These are phyloP conservation scores for Andrena flavipes DNA, from an alignment of 2,888 invertebrate genomes.

Conservation along the genomic window DNA sequence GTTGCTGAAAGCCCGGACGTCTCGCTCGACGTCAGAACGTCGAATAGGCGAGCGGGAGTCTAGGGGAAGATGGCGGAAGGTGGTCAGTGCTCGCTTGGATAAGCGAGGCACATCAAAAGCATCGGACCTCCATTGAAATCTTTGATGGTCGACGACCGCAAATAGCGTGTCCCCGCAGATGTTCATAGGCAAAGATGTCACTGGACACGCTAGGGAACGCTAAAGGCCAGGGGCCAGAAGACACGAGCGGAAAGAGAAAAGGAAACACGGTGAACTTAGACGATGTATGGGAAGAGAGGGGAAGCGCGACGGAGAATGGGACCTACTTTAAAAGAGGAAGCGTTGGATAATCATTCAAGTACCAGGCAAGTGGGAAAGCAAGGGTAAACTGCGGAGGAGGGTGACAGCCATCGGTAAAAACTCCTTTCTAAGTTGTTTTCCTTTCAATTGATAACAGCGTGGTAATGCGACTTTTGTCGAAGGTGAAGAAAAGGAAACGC, in stretches of 20 bases:
- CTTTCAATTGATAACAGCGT: conserved; percentile 26
- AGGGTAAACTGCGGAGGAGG: conserved; percentile 36
- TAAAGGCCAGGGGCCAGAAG: conserved; percentile 46
- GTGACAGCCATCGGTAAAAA: conserved; percentile 65
- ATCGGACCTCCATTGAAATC: conserved; percentile 79
- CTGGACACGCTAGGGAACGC: conserved; percentile 63
- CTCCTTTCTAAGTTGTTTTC: conserved; percentile 71
- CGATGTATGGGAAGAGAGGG: conserved; percentile 27
- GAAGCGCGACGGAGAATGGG: conserved; percentile 37
- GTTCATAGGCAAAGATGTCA: conserved; percentile 83
- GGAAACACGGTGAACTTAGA: conserved; percentile 37
- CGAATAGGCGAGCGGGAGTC: conserved; percentile 57
- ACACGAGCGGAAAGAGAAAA: conserved; percentile 32
- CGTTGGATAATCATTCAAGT: conserved; percentile 77
- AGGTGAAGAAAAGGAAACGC: not conserved
- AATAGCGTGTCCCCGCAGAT: conserved; percentile 73
- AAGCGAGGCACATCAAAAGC: conserved; percentile 80
- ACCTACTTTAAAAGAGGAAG: conserved; percentile 72
- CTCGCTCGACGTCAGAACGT: conserved; percentile 53
- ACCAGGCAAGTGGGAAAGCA: conserved; percentile 65
- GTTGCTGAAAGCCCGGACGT: conserved; percentile 51
- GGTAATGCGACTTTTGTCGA: conserved; percentile 41
- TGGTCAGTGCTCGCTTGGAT: conserved; percentile 69
- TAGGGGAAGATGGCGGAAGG: conserved; percentile 55
- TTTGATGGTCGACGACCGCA: conserved; percentile 73